Percentiles rank a stretch among this genome's conserved stretches.
Evolutionary conservation across 2,888 invertebrate species (phyloP).

Genomic region (Clitarchus hookeri): DNA sequence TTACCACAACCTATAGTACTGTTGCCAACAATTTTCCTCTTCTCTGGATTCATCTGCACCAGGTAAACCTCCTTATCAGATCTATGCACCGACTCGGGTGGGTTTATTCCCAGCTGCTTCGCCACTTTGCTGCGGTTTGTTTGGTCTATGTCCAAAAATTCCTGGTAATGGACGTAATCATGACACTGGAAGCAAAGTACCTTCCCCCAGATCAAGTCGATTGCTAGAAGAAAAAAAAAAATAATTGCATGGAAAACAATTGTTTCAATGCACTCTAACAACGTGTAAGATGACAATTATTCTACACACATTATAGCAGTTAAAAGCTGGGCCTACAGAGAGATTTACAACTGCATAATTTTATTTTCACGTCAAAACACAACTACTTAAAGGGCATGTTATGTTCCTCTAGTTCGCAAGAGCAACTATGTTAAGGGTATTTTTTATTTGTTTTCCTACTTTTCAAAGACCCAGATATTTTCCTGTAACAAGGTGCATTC

Average conservation of each 20-base stretch:
- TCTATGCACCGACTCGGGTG: slow-evolving; percentile 51
- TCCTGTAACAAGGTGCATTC: neutral
- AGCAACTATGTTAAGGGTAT: too few relatives aligned
- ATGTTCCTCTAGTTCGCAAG: too few relatives aligned
- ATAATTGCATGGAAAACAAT: neutral
- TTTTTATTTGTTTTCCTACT: too few relatives aligned
- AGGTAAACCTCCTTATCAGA: slow-evolving; percentile 57
- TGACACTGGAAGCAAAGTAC: slow-evolving; percentile 88
- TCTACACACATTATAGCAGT: neutral
- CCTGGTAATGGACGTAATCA: slow-evolving; percentile 89
- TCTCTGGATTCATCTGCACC: slow-evolving; percentile 73
- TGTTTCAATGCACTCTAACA: neutral
- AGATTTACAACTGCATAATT: neutral
- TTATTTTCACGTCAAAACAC: too few relatives aligned
- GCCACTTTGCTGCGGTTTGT: slow-evolving; percentile 51
- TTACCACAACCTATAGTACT: slow-evolving; percentile 68
- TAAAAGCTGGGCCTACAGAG: too few relatives aligned
- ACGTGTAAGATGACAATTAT: too few relatives aligned
- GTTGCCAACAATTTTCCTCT: slow-evolving; percentile 77
- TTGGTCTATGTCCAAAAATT: slow-evolving; percentile 59
- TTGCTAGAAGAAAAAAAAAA: slow-evolving; percentile 56
- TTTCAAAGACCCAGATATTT: too few relatives aligned
- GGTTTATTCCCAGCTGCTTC: slow-evolving; percentile 31
- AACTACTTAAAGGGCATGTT: too few relatives aligned
- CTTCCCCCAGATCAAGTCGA: slow-evolving; percentile 88